Conservation (phyloP, 2,888 invertebrate genomes). For the Allacma fusca region DNA sequence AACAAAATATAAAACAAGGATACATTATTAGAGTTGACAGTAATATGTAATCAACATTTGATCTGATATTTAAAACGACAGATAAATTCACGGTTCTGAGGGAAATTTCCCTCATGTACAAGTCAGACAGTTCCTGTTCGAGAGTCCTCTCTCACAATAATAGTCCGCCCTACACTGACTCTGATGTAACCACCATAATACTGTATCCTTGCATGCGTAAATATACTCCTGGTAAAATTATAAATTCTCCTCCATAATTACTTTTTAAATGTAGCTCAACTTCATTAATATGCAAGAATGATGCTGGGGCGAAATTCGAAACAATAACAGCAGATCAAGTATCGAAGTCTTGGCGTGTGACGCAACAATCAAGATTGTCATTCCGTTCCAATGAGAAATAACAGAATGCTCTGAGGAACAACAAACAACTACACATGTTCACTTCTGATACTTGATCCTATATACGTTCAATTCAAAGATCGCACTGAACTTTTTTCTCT, state of each 20-base stretch:
- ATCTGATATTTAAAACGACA: slow-evolving; percentile 11
- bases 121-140: too few species aligned
- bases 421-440: too few species aligned
- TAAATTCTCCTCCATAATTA: neutral
- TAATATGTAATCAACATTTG: slow-evolving; percentile 19
- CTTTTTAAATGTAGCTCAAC: neutral
- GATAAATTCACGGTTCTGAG: neutral
- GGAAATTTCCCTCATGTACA: too few species aligned
- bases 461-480: too few species aligned
- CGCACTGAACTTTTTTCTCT: too few species aligned
- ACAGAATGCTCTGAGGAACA: neutral
- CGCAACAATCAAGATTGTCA: neutral
- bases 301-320: neutral
- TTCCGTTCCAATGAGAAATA: neutral
- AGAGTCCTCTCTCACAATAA: too few species aligned
- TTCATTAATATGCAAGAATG: slow-evolving; percentile 9
- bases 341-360: neutral
- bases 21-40: neutral
- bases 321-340: neutral
- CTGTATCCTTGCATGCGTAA: too few species aligned
- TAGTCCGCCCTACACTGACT: too few species aligned
- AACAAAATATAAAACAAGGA: slow-evolving; percentile 9
- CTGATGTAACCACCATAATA: too few species aligned
- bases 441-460: too few species aligned
- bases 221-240: too few species aligned